Evolutionary conservation across 2,888 invertebrate genomes (phyloP).

Genomic region (Gandaritis pyraliata): DNA sequence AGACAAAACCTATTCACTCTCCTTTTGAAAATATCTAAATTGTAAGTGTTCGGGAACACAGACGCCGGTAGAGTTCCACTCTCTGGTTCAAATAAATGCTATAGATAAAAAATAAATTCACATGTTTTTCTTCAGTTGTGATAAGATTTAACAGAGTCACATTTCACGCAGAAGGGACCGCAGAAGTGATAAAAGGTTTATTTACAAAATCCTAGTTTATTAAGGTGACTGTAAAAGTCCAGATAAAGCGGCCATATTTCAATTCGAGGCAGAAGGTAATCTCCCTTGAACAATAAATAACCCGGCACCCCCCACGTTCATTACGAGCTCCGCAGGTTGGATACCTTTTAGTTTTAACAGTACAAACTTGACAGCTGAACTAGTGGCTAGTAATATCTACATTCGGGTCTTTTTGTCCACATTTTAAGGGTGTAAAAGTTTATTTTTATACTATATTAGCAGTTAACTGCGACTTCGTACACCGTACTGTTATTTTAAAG

Average conservation of each 20-base stretch:
- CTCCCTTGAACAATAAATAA: slow-evolving; percentile 46
- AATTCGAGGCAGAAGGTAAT: slow-evolving; percentile 50
- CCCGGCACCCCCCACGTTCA: slow-evolving; percentile 30
- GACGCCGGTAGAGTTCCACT: no score
- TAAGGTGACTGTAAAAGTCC: slow-evolving; percentile 48
- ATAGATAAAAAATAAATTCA: not conserved
- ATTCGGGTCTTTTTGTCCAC: no score
- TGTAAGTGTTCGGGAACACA: no score
- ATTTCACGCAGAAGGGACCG: not conserved
- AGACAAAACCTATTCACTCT: no score
- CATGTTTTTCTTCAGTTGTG: not conserved
- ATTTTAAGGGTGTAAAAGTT: no score
- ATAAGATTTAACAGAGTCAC: slow-evolving; percentile 1
- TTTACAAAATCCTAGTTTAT: slow-evolving; percentile 41
- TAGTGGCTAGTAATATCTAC: not conserved
- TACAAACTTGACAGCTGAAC: slow-evolving; percentile 11
- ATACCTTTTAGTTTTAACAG: slow-evolving; percentile 26
- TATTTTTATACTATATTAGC: no score
- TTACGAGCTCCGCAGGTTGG: slow-evolving; percentile 31
- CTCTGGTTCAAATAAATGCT: not conserved
- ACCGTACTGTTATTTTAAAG: no score
- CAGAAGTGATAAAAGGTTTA: slow-evolving; percentile 22
- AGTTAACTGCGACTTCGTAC: no score
- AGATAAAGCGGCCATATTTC: slow-evolving; percentile 50
- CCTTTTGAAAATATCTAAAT: no score